A percentile compares a stretch with the other conserved stretches of the same genome.
Evolutionary conservation across 2,113 vertebrate genomes (phyloP).

Genomic region (Petrocephalus microphthalmus): DNA sequence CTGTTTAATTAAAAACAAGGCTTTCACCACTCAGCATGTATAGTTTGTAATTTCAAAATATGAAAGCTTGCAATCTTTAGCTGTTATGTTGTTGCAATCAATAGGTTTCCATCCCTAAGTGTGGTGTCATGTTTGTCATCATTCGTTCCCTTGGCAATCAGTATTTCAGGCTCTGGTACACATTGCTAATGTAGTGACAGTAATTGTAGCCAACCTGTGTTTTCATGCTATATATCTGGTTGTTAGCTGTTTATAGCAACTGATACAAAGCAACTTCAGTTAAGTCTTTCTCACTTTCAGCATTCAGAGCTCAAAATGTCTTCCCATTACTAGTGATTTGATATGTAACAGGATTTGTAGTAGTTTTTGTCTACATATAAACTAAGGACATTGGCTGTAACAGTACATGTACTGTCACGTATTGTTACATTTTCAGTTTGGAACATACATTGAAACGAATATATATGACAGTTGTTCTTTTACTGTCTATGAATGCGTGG

Average conservation of each 20-base stretch:
- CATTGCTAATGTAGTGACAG: not conserved
- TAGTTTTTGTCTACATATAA: not conserved
- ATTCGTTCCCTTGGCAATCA: not conserved
- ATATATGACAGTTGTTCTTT: not conserved
- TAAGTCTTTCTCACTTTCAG: not conserved
- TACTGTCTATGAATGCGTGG: too few relatives aligned
- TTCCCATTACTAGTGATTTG: not conserved
- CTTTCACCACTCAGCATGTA: not conserved
- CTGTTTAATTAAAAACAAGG: not conserved
- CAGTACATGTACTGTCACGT: too few relatives aligned
- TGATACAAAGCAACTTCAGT: not conserved
- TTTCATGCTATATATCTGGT: not conserved
- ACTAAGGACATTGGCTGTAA: not conserved
- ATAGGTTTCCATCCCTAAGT: not conserved
- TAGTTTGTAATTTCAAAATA: not conserved
- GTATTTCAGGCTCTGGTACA: not conserved
- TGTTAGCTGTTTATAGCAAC: not conserved
- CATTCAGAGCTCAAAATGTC: not conserved
- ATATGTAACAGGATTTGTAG: not conserved
- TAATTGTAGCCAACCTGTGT: not conserved
- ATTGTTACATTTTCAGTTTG: not conserved
- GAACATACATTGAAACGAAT: not conserved
- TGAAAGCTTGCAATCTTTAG: not conserved
- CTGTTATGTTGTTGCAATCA: not conserved
- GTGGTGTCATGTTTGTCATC: not conserved